phyloP scores from a whole-genome alignment of 2,888 invertebrate genomes.

The Sceliomorpha sp. region DNA sequence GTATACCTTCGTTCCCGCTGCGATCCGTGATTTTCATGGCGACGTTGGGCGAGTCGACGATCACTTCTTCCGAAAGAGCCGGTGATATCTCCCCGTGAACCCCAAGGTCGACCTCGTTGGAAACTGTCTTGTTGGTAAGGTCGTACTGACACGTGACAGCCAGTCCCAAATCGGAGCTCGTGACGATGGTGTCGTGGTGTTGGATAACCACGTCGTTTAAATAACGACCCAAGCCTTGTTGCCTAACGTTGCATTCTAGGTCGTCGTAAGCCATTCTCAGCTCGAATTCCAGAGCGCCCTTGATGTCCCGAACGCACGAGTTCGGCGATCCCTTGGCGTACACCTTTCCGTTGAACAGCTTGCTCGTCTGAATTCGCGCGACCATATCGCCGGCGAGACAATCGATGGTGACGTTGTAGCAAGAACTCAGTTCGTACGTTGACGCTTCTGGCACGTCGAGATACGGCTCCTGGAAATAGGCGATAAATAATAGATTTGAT shows the following conservation, averaged over 20 bases:
- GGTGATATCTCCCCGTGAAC: slow-evolving; percentile 94
- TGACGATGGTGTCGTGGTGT: slow-evolving; percentile 97
- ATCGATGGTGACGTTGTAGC: slow-evolving; percentile 96
- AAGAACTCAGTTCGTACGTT: slow-evolving; percentile 94
- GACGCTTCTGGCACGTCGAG: slow-evolving; percentile 94
- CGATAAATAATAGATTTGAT: slow-evolving; percentile 1
- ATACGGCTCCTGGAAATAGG: slow-evolving; percentile 87
- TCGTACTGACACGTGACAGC: slow-evolving; percentile 97
- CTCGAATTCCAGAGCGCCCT: slow-evolving; percentile 93
- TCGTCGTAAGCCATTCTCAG: slow-evolving; percentile 95
- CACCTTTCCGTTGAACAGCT: slow-evolving; percentile 95
- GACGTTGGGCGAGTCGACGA: slow-evolving; percentile 96
- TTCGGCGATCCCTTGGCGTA: slow-evolving; percentile 97
- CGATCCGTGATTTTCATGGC: slow-evolving; percentile 95
- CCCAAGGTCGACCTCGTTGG: slow-evolving; percentile 94
- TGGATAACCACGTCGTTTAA: slow-evolving; percentile 96
- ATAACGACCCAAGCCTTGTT: slow-evolving; percentile 92
- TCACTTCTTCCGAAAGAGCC: slow-evolving; percentile 93
- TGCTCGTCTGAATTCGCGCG: slow-evolving; percentile 94
- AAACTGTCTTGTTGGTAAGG: slow-evolving; percentile 95
- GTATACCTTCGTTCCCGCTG: slow-evolving; percentile 90
- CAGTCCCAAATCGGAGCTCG: slow-evolving; percentile 94
- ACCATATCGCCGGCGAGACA: slow-evolving; percentile 96
- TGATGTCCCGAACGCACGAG: slow-evolving; percentile 94
- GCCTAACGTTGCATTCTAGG: slow-evolving; percentile 94